Base-by-base conservation (phyloP, 2,888 invertebrate species). In the Trypoxylon attenuatum region DNA sequence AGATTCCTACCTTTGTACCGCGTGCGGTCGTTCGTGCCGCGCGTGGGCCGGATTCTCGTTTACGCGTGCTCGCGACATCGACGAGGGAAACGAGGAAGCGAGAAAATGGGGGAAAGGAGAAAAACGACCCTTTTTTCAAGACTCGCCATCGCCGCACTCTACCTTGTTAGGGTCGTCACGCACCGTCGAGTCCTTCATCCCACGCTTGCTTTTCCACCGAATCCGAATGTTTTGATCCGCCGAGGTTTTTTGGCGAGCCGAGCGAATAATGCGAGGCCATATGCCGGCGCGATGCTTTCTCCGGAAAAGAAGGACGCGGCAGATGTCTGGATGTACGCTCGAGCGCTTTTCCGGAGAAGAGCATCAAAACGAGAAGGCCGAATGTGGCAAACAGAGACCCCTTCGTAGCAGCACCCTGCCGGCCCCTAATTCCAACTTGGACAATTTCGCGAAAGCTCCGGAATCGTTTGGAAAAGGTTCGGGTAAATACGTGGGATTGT, bases 401-500 rank as follows among this genome's bases (percentile, higher is more conserved):
- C 71, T n/a, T n/a, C n/a, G n/a, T n/a, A n/a, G n/a, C n/a, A n/a
- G n/a, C n/a, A n/a, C n/a, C n/a, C n/a, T n/a, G n/a, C n/a, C n/a
- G n/a, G n/a, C n/a, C n/a, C n/a, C n/a, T n/a, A n/a, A n/a, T n/a
- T n/a, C n/a, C n/a, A n/a, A n/a, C n/a, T n/a, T n/a, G 73, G 75
- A 77, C 78, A 76, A 79, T 80, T 76, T 80, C 66, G 70, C 59
- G 70, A 69, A 75, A 67, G 69, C 58, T 45, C 49, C n/a, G n/a
- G n/a, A n/a, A 79, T 69, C 75, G 69, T 77, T n/a, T n/a, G n/a
- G 77, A 78, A 73, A 80, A 75, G 73, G 75, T 57, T 65, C 73
- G 62, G 64, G 76, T 76, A 76, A 76, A 76, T 76, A 76, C 76
- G 60, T 56, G 59, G 76, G 76, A 85, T 85, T 84, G 84, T 84